Evolutionary conservation across 2,113 vertebrate species (phyloP).

Genomic region (Chaetodon trifascialis): DNA sequence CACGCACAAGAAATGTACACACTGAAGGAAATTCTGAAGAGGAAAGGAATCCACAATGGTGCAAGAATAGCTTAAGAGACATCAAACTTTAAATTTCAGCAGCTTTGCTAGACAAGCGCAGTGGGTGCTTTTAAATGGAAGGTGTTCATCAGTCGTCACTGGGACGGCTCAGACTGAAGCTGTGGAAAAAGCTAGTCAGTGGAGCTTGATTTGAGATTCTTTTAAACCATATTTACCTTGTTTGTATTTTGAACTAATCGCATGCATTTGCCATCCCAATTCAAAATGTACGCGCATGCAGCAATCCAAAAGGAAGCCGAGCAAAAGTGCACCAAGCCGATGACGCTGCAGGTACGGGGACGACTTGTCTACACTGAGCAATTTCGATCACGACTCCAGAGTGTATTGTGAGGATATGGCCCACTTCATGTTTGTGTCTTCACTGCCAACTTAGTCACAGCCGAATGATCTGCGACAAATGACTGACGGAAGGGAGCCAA

Average conservation of each 20-base stretch:
- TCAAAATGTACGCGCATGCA: background rate
- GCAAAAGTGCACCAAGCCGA: slow-evolving; percentile 8
- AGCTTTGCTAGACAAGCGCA: background rate
- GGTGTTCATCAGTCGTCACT: background rate
- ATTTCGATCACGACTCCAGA: slow-evolving; percentile 15
- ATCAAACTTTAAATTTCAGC: too few species aligned
- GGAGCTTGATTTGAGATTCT: background rate
- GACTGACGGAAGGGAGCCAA: background rate
- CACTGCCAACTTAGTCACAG: slow-evolving; percentile 46
- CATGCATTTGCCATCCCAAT: background rate
- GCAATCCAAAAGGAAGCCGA: slow-evolving; percentile 19
- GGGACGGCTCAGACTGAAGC: background rate
- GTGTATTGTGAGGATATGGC: slow-evolving; percentile 9
- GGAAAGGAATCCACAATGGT: too few species aligned
- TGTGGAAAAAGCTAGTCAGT: background rate
- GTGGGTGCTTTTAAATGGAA: too few species aligned
- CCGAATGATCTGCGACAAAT: slow-evolving; percentile 40
- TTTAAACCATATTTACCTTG: background rate
- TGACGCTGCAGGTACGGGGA: slow-evolving; percentile 16
- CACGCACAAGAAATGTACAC: too few species aligned
- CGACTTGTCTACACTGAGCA: slow-evolving; percentile 7
- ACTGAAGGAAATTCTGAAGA: too few species aligned
- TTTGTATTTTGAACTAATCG: background rate
- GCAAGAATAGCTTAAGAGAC: too few species aligned
- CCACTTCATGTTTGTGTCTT: slow-evolving; percentile 33